Evolutionary conservation across 1,140 invertebrate species (phyloP), one percentile per base, ranked within the genome.

Genomic region (Uloborus diversus): DNA sequence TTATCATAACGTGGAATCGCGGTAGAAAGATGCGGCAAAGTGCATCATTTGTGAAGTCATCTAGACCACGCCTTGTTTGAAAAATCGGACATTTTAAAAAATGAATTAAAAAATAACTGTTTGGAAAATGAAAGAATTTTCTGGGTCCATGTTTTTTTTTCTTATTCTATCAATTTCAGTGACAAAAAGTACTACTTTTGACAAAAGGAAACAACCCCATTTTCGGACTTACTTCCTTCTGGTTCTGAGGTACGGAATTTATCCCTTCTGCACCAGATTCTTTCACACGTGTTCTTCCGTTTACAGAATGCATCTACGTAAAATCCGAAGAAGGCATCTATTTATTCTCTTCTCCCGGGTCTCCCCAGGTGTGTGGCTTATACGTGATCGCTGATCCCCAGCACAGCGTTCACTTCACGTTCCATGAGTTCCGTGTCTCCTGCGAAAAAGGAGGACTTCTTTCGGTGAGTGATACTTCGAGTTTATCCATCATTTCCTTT

Each of bases 371-470:
- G 7, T 96, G 95, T 85, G 95, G 94, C n/a, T 88, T 96, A 37
- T 96, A 94, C 86, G 89, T 97, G 70, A 90, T 95, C 84, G 91
- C 93, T 0, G 92, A 94, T 75, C 92, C 94, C 0, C 92, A 95
- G 86, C 90, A 92, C 76, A 87, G 89, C 66, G 90, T 97, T 56
- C 92, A 95, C 86, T 89, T 97, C 78, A 91, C 91, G 82, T 93
- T 97, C 86, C 91, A 92, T 79, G 91, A 92, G 82, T 89, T 96
- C 59, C 91, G 96, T 82, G 91, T 96, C 11, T 92, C 93, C 14
- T 97, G 95, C 84, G 91, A 92, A 57, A 89, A 91, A 56, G 91
- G 90, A 11, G 94, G 93, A 70, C 88, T 96, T 30, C 89, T 96
- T 73, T 64, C 78, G 78, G 78, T 80, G 65, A 92, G 92, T 85